Evolutionary conservation across 1,140 invertebrate genomes (phyloP), one percentile per base, ranked within the genome.

Genomic region (Neotoxoptera formosana): DNA sequence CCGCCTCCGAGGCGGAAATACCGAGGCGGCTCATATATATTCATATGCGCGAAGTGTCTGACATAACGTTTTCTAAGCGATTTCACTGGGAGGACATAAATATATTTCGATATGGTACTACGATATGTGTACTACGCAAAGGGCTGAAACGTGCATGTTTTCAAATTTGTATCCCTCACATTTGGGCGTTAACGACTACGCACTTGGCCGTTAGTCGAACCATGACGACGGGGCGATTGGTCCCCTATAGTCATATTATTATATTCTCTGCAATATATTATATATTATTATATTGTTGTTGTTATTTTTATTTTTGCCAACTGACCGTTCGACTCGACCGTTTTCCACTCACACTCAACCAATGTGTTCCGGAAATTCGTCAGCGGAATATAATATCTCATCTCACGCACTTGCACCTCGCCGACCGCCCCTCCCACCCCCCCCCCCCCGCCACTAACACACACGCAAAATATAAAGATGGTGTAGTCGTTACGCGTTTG

Each of bases 41-140:
- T 60, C 53, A 60, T 90, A 90, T 8, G 47, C 6, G 21, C 45
- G 21, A 21, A 60, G 36, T 60, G 53, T 90, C 88, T 90, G 88
- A 60, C 88, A 56, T 60, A 60, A 56, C 88, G 88, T 90, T 90
- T 60, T 90, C 88, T 90, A 90, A 90, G 88, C 51, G 51, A 90
- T 90, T 90, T 90, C 88, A 60, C 88, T 30, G 88, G 34, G 88
- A 30, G 51, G 53, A 60, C 53, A 90, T 90, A 60, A 90, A 60
- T 90, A 90, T 90, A 60, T 36, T 90, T 45, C 34, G 34, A 90
- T 90, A 90, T 60, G 34, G 51, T n/a, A n/a, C n/a, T n/a, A n/a
- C n/a, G n/a, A n/a, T n/a, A n/a, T n/a, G n/a, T 89, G 3, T 90
- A 30, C 53, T 90, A 45, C 36, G 34, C 9, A 45, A 56, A 90